Evolutionary conservation across 2,888 invertebrate genomes (phyloP), one percentile per base, ranked within the genome.

Genomic region (Pelosia muscerda): DNA sequence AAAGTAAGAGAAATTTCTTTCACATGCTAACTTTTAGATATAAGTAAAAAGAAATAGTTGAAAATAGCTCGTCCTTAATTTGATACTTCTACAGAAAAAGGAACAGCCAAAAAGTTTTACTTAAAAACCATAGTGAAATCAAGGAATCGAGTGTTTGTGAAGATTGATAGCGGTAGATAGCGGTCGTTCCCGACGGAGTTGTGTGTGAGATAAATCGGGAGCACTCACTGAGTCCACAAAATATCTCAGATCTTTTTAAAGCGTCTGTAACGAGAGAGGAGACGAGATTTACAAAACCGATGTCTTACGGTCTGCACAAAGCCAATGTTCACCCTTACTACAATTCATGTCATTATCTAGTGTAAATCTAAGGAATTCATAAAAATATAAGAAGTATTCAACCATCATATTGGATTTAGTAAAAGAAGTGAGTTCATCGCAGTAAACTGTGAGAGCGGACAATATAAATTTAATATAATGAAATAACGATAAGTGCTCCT

Each of bases 151-250:
- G 22, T 15, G n/a, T 13, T 34, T 59, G 58, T 59, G 15, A 34
- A 34, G 58, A 59, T 59, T 59, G 58, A 59, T 59, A 15, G 34
- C 34, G 34, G 58, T n/a, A 49, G 49, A n/a, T 9, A 49, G 49
- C 49, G 49, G 49, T 15, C 58, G 8, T 2, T 57, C 31, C 23
- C 2, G 22, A 59, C 34, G 34, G 58, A 34, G 0, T 19, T 8
- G n/a, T 1, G 15, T 6, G 9, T 19, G 19, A 8, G n/a, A 31
- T 9, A 34, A 23, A 34, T 34, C 22, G 34, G 8, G 58, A 58
- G 58, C 31, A 15, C 58, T 59, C 58, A 23, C 23, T 34, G 34
- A 34, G 34, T 49, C 49, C 49, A n/a, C 49, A 0, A n/a, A 49
- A 19, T 4, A n/a, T n/a, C n/a, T 9, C n/a, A 19, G 49, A 6